Evolutionary conservation across 2,797 vertebrate species (phyloP).

Genomic region (Dermochelys coriacea): DNA sequence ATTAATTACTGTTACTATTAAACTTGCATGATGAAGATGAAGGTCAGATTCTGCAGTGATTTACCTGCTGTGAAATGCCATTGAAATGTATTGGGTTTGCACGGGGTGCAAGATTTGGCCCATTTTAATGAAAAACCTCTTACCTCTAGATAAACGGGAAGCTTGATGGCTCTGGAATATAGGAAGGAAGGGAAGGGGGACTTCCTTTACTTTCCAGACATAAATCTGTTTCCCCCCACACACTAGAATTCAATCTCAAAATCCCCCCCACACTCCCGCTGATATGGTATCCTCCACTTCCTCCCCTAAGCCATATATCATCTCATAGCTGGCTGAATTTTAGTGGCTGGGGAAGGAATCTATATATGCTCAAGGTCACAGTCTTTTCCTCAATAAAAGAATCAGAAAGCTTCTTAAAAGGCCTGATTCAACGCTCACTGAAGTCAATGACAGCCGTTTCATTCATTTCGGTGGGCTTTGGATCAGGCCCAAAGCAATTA

Average conservation of each 20-base stretch:
- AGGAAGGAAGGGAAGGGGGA: not conserved
- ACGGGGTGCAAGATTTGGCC: not conserved
- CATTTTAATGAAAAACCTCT: not conserved
- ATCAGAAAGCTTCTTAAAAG: not conserved
- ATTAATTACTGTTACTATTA: not conserved
- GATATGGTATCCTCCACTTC: not conserved
- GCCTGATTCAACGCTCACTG: not conserved
- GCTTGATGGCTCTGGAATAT: not conserved
- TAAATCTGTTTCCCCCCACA: not conserved
- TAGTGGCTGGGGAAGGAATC: not conserved
- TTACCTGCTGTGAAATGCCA: not conserved
- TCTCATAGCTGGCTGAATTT: not conserved
- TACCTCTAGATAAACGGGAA: not conserved
- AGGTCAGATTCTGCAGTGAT: not conserved
- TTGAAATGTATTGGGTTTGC: rapidly evolving
- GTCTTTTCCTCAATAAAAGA: not conserved
- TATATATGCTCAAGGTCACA: not conserved
- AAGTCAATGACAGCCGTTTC: slow-evolving; percentile 20
- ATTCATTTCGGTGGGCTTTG: not conserved
- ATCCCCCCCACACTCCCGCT: not conserved
- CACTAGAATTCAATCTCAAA: not conserved
- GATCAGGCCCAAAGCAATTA: slow-evolving; percentile 37
- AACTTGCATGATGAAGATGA: rapidly evolving
- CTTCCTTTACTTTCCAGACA: not conserved
- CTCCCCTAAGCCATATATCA: not conserved